Base-by-base conservation (phyloP, 2,888 invertebrate genomes). In the Orthosia cruda region DNA sequence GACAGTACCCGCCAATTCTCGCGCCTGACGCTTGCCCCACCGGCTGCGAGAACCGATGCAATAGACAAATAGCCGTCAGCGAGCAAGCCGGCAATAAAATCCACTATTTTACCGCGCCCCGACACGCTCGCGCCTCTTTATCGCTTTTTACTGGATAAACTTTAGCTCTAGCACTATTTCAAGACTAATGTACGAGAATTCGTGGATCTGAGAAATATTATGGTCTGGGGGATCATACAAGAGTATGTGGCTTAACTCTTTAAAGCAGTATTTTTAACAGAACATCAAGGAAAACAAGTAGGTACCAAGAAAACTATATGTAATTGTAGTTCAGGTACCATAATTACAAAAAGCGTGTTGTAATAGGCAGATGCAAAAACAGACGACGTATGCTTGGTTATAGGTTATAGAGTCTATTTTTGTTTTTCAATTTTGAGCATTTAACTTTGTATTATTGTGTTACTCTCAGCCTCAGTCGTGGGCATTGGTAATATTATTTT, bases 31-130 rank as follows among this genome's bases (percentile, higher is more conserved):
- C 71, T 75, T 79, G 13, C 40, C 59, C 74, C 80, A 54, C 50
- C 62, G 72, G 52, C 68, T 65, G n/a, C 72, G 63, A 74, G 81
- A 81, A 69, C 86, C 77, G 78, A 81, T 89, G 91, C 89, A 90
- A 87, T 89, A 91, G 91, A 92, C 92, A 93, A 93, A 92, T 91
- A 91, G 91, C 91, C 88, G 87, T 89, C 88, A 88, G 88, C 91
- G 87, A 80, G 88, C 88, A 84, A 83, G 81, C 84, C 81, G 84
- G 88, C 87, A 89, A 91, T 93, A 92, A 93, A 93, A 91, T 88
- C 88, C 85, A 86, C 81, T 87, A 90, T 89, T 93, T 93, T 93
- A 92, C 91, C 89, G 91, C 91, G 77, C 86, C 71, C 87, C 84
- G 82, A 85, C 90, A 91, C 89, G 90, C 89, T 88, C 83, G 63